phyloP scores from a whole-genome alignment of 2,888 invertebrate genomes.

The Tortrix viridana region DNA sequence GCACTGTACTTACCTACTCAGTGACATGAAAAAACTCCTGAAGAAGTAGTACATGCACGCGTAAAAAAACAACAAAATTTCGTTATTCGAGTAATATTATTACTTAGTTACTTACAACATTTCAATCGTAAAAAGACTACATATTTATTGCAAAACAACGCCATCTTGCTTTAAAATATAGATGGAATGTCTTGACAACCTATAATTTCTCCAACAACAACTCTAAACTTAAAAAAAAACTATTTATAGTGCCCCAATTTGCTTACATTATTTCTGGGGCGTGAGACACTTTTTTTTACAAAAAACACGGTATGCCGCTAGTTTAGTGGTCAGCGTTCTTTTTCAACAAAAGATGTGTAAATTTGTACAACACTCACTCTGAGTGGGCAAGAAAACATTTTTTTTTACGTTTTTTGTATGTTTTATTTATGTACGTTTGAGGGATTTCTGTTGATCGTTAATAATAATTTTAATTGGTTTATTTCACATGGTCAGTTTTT shows the following conservation, averaged over 20 bases:
- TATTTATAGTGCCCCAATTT: slow-evolving; percentile 29
- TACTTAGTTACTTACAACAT: too few relatives aligned
- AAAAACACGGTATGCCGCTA: slow-evolving; percentile 51
- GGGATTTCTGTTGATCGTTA: not conserved
- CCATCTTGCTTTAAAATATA: too few relatives aligned
- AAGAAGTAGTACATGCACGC: too few relatives aligned
- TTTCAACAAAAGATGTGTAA: slow-evolving; percentile 55
- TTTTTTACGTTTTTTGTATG: slow-evolving; percentile 36
- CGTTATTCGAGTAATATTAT: too few relatives aligned
- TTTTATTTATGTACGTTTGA: slow-evolving; percentile 7
- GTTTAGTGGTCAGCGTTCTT: slow-evolving; percentile 65
- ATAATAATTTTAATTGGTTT: slow-evolving; percentile 28
- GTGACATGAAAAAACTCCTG: too few relatives aligned
- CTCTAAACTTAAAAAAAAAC: not conserved
- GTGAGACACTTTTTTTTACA: slow-evolving; percentile 55
- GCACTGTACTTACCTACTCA: too few relatives aligned
- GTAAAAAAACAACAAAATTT: too few relatives aligned
- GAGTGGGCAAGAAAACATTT: slow-evolving; percentile 63
- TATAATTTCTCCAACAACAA: not conserved
- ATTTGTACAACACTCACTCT: slow-evolving; percentile 60
- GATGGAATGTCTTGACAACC: too few relatives aligned
- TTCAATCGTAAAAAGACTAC: too few relatives aligned
- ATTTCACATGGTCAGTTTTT: slow-evolving; percentile 18
- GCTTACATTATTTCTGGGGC: slow-evolving; percentile 48
- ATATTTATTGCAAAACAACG: too few relatives aligned